phyloP scores from a whole-genome alignment of 2,888 invertebrate species.

The Hirtodrosophila histrioides region DNA sequence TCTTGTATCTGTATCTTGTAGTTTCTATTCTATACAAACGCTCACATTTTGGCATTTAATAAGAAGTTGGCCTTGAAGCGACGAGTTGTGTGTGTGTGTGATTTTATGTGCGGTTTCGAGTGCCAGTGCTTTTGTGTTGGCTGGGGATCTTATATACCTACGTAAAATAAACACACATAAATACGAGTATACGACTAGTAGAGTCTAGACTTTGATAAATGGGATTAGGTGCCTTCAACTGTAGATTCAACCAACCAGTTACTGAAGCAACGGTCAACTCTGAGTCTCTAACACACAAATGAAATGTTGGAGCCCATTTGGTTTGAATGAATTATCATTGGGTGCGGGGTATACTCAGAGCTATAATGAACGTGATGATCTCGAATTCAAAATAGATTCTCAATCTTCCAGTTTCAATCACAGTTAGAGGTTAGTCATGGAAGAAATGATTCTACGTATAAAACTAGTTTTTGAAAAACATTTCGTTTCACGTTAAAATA shows the following conservation, averaged over 20 bases:
- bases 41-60: conserved; percentile 76
- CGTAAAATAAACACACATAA: conserved; percentile 15
- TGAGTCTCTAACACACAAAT: background rate
- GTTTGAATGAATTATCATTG: conserved; percentile 1
- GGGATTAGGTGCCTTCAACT: conserved; percentile 44
- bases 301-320: conserved; percentile 2
- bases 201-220: conserved; percentile 71
- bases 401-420: too few species aligned
- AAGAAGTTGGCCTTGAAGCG: conserved; percentile 78
- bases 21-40: conserved; percentile 52
- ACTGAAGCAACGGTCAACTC: conserved; percentile 3
- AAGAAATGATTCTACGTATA: too few species aligned
- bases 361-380: too few species aligned
- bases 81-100: conserved; percentile 47
- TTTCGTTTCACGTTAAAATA: too few species aligned
- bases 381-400: too few species aligned
- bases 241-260: conserved; percentile 45
- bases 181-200: conserved; percentile 20
- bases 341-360: background rate
- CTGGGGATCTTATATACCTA: conserved; percentile 31
- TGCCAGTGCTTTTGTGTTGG: conserved; percentile 13
- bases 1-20: conserved; percentile 28
- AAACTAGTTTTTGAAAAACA: too few species aligned
- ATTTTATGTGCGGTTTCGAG: conserved; percentile 22
- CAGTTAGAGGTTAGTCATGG: too few species aligned